Conservation (phyloP, 2,888 invertebrate species). For the Petrolisthes manimaculis region DNA sequence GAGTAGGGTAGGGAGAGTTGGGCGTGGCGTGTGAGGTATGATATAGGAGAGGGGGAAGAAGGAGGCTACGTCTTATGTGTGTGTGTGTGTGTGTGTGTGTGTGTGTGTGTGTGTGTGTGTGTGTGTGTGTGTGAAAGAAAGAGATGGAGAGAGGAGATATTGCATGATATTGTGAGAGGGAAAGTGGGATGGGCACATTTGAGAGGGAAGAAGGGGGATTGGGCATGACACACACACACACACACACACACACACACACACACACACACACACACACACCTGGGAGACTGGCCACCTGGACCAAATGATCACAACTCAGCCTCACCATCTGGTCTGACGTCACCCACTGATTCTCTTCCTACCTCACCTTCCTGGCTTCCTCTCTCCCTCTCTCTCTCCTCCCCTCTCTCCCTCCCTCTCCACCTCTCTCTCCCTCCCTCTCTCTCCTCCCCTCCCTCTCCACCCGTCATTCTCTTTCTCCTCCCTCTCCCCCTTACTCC, state of each 20-base stretch:
- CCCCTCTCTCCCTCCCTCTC: background rate
- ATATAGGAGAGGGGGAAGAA: background rate
- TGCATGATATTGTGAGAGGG: background rate
- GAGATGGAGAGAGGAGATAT: background rate
- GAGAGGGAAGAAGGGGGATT: background rate
- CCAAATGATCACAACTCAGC: too few species aligned
- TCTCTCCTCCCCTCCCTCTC: background rate
- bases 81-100: background rate
- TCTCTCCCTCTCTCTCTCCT: background rate
- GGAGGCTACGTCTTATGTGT: background rate
- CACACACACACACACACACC: conserved; percentile 3
- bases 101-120: background rate
- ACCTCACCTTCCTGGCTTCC: background rate
- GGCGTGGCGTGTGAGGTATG: background rate
- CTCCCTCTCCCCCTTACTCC: too few species aligned
- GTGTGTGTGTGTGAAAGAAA: background rate
- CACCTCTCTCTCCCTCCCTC: background rate
- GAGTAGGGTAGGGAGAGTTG: too few species aligned
- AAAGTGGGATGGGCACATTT: background rate
- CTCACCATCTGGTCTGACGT: too few species aligned
- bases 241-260: too few species aligned
- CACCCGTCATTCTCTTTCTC: background rate
- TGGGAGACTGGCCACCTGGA: too few species aligned
- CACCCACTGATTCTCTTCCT: background rate
- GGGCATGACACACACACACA: background rate